Base-by-base conservation (phyloP, 2,888 invertebrate genomes). In the Eulithis prunata region DNA sequence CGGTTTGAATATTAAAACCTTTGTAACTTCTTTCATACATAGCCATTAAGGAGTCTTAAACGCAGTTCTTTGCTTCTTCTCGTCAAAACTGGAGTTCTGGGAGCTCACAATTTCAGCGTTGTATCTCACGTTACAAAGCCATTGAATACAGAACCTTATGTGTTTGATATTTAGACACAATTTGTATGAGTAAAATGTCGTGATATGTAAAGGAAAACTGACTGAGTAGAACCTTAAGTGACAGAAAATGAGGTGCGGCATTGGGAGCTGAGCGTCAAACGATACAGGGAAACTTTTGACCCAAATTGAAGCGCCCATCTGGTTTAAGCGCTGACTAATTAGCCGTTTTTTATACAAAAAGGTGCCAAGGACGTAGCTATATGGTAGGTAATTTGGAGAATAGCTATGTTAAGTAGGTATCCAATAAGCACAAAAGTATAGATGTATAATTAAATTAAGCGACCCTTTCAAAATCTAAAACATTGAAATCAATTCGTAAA, bases 161-260 rank as follows among this genome's bases (percentile, higher is more conserved):
- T 0, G 41, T 12, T 47, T 8, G 12, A 10, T 13, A 13, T 56
- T 72, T 79, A 72, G 76, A 75, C 71, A 62, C 60, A 72, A 56
- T 76, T 82, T 85, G 12, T 51, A 38, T 45, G 41, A 3, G 14
- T 21, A 6, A 2, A n/a, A 43, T 54, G 5, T 49, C 2, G 21
- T 36, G 12, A 47, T 51, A 62, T 14, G 56, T 51, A 3, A 13
- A n/a, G 5, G 43, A 57, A 43, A 32, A 14, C 14, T 45, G 7
- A 0, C 13, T 57, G 10, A 47, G 14, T 11, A 8, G 71, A 70
- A 78, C 78, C 21, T 80, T 84, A 85, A 88, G 85, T 88, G 86
- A 82, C 81, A 81, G 82, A 87, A 86, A 89, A 89, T 86, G 87
- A 87, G 88, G 85, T 87, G 88, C 78, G 84, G 87, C 85, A 87